A percentile compares a stretch with the other conserved stretches of the same genome.
Conservation (phyloP, 2,888 invertebrate genomes). For the Ethmia dodecea region DNA sequence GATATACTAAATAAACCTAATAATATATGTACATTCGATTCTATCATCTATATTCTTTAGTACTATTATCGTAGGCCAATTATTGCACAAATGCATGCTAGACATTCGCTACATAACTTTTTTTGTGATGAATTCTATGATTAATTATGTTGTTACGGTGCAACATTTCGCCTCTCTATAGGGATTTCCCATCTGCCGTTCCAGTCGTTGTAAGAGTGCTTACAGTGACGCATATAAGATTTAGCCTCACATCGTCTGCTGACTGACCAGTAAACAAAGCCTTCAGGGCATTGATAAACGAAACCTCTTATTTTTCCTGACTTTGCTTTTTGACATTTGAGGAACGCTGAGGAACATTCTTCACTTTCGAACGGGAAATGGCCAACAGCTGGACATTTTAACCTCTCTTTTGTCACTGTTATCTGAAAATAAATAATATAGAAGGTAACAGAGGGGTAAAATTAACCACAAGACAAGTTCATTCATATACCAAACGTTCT, state of each 20-base stretch:
- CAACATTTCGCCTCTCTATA: constrained; percentile 71
- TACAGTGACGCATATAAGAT: constrained; percentile 79
- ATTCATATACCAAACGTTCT: too few species aligned
- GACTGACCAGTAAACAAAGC: constrained; percentile 86
- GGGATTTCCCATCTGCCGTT: constrained; percentile 76
- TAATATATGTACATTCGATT: constrained; percentile 1
- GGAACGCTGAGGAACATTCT: constrained; percentile 83
- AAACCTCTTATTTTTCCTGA: constrained; percentile 79
- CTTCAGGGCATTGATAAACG: constrained; percentile 86
- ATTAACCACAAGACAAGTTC: too few species aligned
- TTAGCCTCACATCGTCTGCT: constrained; percentile 86
- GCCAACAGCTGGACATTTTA: constrained; percentile 82
- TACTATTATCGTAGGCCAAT: not conserved
- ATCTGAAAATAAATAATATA: constrained; percentile 74
- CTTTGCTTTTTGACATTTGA: constrained; percentile 80
- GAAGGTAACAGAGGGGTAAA: too few species aligned
- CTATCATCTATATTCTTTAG: too few species aligned
- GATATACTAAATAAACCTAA: not conserved
- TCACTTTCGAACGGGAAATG: constrained; percentile 82
- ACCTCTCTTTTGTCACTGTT: constrained; percentile 67
- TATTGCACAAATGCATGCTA: constrained; percentile 19
- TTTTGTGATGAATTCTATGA: not conserved
- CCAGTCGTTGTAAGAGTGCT: constrained; percentile 50
- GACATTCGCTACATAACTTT: not conserved
- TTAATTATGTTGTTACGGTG: constrained; percentile 20